These are phyloP conservation scores for Numida meleagris DNA, from an alignment of 2,113 vertebrate genomes.

Conservation along the genomic window DNA sequence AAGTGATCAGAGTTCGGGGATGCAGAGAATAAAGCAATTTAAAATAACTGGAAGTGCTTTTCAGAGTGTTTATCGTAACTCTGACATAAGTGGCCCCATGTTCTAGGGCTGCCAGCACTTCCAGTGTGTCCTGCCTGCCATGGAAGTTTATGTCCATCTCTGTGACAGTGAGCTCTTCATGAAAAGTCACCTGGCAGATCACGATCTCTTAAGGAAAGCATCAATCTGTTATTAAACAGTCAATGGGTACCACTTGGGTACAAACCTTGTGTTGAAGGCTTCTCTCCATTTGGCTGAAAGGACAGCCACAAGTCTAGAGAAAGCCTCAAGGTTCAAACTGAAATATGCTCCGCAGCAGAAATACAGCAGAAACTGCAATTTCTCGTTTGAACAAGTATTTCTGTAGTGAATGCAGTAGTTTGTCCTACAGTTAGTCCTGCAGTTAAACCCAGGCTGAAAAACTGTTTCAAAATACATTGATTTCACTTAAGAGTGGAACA, in stretches of 20 bases:
- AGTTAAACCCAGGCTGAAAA: background rate
- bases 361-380: background rate
- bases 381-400: background rate
- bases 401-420: background rate
- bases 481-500: background rate
- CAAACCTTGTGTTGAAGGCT: background rate
- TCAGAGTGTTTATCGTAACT: slow-evolving; percentile 24
- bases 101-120: background rate
- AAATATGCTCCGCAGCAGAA: background rate
- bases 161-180: background rate
- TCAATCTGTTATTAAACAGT: background rate
- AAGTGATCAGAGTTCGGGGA: slow-evolving; percentile 55
- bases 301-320: background rate
- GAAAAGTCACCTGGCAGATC: background rate
- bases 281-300: background rate
- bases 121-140: background rate
- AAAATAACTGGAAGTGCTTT: slow-evolving; percentile 34
- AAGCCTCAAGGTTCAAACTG: background rate
- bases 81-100: background rate
- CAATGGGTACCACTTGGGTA: background rate
- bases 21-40: slow-evolving; percentile 27
- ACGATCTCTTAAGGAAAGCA: background rate
- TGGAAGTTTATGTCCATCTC: background rate
- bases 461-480: background rate
- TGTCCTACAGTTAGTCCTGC: too few relatives aligned